Evolutionary conservation across 1,140 invertebrate genomes (phyloP).

Genomic region (Linepithema humile): DNA sequence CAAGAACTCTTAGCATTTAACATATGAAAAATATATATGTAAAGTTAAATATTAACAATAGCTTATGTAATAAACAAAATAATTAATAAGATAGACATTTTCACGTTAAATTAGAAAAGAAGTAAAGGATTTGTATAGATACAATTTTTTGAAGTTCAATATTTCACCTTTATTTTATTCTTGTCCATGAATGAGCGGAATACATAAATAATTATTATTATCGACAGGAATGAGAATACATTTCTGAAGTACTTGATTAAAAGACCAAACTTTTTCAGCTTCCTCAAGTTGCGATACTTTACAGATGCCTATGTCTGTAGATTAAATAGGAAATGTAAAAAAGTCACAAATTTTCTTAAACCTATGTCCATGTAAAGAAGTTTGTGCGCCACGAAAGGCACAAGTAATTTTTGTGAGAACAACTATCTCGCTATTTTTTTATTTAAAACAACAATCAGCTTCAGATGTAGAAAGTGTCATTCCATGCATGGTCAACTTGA

Average conservation of each 20-base stretch:
- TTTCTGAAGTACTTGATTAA: conserved; percentile 1
- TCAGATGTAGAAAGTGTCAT: conserved; percentile 1
- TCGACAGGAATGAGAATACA: conserved; percentile 6
- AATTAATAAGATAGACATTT: no score
- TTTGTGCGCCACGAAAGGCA: not conserved
- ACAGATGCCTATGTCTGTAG: not conserved
- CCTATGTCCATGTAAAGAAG: not conserved
- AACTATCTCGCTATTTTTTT: not conserved
- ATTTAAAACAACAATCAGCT: not conserved
- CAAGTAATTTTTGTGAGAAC: not conserved
- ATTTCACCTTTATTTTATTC: no score
- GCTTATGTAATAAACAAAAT: not conserved
- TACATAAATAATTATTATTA: not conserved
- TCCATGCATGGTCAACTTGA: not conserved
- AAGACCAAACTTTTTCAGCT: not conserved
- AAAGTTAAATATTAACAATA: no score
- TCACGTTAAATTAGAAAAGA: not conserved
- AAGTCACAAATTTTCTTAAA: conserved; percentile 1
- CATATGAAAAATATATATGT: no score
- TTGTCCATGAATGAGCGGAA: not conserved
- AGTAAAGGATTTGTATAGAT: not conserved
- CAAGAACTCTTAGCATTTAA: no score
- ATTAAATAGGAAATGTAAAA: not conserved
- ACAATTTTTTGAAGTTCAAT: no score
- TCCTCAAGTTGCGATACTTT: not conserved